Evolutionary conservation across 2,888 invertebrate species (phyloP).

Genomic region (Ophion ellenae): DNA sequence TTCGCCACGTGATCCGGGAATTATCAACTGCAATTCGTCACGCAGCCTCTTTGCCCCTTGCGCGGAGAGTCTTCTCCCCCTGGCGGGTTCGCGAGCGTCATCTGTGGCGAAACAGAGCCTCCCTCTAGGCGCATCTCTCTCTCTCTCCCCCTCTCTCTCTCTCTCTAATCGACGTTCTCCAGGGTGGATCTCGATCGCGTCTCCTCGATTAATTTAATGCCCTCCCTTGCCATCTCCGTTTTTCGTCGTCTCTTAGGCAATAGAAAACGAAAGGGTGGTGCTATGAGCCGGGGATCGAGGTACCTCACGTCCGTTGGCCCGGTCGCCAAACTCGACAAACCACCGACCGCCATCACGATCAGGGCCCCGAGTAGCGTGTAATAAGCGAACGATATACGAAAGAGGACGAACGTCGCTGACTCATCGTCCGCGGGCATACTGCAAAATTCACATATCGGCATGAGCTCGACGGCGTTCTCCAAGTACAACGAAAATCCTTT

Average conservation of each 20-base stretch:
- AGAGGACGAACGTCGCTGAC: slow-evolving; percentile 84
- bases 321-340: slow-evolving; percentile 87
- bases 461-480: too few relatives aligned
- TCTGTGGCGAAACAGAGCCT: not conserved
- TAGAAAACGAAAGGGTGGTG: slow-evolving; percentile 64
- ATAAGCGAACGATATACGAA: slow-evolving; percentile 88
- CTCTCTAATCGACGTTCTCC: slow-evolving; percentile 51
- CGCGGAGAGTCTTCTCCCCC: not conserved
- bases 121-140: not conserved
- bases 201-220: slow-evolving; percentile 6
- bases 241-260: slow-evolving; percentile 38
- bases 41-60: not conserved
- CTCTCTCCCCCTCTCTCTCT: not conserved
- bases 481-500: too few relatives aligned
- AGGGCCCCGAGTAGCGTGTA: slow-evolving; percentile 87
- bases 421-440: slow-evolving; percentile 62
- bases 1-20: slow-evolving; percentile 28
- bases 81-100: not conserved
- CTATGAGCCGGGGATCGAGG: slow-evolving; percentile 86
- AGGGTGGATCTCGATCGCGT: not conserved
- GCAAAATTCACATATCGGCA: slow-evolving; percentile 1
- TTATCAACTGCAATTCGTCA: slow-evolving; percentile 40
- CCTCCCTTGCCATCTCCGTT: slow-evolving; percentile 22
- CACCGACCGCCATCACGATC: slow-evolving; percentile 86
- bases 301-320: slow-evolving; percentile 85